Evolutionary conservation across 2,888 invertebrate genomes (phyloP).

Genomic region (Gerris lacustris): DNA sequence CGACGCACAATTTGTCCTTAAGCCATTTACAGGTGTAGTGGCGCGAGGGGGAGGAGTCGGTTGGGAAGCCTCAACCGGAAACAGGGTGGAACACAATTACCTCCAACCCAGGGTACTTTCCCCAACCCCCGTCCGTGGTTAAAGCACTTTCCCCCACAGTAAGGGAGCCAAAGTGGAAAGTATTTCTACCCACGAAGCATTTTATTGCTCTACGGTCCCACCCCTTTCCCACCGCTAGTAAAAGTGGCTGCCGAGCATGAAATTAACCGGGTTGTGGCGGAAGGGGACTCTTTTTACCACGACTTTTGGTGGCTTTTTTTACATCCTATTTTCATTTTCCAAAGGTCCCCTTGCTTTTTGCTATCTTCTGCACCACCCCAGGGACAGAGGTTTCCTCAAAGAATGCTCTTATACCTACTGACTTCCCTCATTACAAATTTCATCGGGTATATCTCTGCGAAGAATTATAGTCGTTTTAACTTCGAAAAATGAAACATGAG

Average conservation of each 20-base stretch:
- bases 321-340: too few species aligned
- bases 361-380: too few species aligned
- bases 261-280: background rate
- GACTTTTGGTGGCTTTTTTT: background rate
- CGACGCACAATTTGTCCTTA: conserved; percentile 3
- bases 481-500: too few species aligned
- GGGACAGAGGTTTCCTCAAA: too few species aligned
- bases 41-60: background rate
- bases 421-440: too few species aligned
- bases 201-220: background rate
- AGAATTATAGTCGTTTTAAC: too few species aligned
- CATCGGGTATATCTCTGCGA: too few species aligned
- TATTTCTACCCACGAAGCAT: conserved; percentile 1
- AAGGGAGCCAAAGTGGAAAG: background rate
- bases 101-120: background rate
- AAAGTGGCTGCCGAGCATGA: background rate
- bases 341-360: too few species aligned
- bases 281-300: background rate
- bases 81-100: conserved; percentile 5
- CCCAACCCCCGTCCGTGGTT: background rate
- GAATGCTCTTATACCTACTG: too few species aligned
- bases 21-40: conserved; percentile 1
- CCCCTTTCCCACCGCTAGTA: background rate
- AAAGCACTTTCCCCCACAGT: background rate
- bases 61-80: background rate